Conservation (phyloP, 2,888 invertebrate species). For the Arge pagana region DNA sequence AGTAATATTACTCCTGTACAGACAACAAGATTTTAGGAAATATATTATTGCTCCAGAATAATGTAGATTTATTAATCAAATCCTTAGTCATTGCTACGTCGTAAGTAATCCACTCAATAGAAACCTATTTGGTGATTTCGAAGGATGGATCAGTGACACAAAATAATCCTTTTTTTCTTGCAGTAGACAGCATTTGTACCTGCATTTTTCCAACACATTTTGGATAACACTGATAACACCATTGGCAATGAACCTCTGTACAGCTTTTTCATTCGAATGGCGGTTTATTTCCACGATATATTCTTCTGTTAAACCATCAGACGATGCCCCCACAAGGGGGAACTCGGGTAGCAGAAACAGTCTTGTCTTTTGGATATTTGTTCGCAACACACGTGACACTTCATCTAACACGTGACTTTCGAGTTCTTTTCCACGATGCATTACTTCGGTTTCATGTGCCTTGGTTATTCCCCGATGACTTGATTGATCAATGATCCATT, state of each 20-base stretch:
- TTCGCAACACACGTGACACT: neutral
- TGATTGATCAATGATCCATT: constrained; percentile 11
- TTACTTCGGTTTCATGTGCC: constrained; percentile 4
- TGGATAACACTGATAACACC: neutral
- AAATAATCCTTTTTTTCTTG: constrained; percentile 18
- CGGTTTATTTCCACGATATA: constrained; percentile 20
- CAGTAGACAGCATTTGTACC: constrained; percentile 20
- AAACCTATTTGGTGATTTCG: constrained; percentile 1
- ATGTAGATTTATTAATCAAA: neutral
- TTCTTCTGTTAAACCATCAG: constrained; percentile 20
- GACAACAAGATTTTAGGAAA: neutral
- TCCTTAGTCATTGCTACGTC: neutral
- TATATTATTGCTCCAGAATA: neutral
- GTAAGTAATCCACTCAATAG: neutral
- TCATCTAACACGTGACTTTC: constrained; percentile 13
- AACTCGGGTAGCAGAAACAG: constrained; percentile 5
- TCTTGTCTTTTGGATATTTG: constrained; percentile 2
- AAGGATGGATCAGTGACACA: constrained; percentile 18
- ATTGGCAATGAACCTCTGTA: constrained; percentile 2
- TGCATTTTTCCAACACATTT: constrained; percentile 19
- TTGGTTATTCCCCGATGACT: constrained; percentile 11
- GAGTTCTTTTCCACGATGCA: constrained; percentile 7
- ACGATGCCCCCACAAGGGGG: constrained; percentile 22
- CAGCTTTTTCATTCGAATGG: constrained; percentile 1
- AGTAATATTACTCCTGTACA: neutral